These are phyloP conservation scores for Caenorhabditis sp. DNA, from an alignment of 2,888 invertebrate genomes.

Conservation along the genomic window DNA sequence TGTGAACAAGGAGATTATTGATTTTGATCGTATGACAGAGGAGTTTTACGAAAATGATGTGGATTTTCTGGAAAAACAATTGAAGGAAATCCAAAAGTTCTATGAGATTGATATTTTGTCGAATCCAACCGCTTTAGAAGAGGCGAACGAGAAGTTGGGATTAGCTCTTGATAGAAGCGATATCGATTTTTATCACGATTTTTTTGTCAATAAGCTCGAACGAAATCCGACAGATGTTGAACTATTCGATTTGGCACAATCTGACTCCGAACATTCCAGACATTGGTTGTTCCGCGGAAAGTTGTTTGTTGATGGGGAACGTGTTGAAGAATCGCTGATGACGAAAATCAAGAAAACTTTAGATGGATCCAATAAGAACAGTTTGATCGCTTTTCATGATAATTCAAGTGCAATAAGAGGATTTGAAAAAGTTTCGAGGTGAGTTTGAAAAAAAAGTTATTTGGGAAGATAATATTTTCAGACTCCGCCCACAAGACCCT, in stretches of 20 bases:
- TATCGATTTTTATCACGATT: constrained; percentile 57
- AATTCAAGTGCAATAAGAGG: constrained; percentile 82
- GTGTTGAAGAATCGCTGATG: constrained; percentile 81
- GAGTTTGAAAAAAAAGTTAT: neutral
- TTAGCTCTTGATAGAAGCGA: constrained; percentile 60
- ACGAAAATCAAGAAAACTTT: constrained; percentile 93
- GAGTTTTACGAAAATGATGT: constrained; percentile 25
- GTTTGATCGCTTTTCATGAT: constrained; percentile 94
- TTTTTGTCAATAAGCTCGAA: constrained; percentile 72
- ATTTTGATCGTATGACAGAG: constrained; percentile 55
- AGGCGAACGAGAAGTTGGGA: constrained; percentile 48
- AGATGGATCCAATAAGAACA: constrained; percentile 84
- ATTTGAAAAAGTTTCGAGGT: constrained; percentile 72
- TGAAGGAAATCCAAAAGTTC: constrained; percentile 17
- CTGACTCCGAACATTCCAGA: constrained; percentile 86
- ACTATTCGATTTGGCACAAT: constrained; percentile 94
- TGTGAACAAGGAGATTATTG: constrained; percentile 9
- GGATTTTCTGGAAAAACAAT: constrained; percentile 19
- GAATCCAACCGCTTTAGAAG: constrained; percentile 9
- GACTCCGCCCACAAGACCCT: constrained; percentile 79
- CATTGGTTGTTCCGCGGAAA: constrained; percentile 79
- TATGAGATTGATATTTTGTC: constrained; percentile 37
- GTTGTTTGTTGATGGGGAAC: constrained; percentile 82
- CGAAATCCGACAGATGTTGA: constrained; percentile 96
- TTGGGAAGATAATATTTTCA: too few species aligned